A percentile compares a stretch with the other conserved stretches of the same genome.
phyloP scores from a whole-genome alignment of 2,888 invertebrate species.

The Caenorhabditis sp. region DNA sequence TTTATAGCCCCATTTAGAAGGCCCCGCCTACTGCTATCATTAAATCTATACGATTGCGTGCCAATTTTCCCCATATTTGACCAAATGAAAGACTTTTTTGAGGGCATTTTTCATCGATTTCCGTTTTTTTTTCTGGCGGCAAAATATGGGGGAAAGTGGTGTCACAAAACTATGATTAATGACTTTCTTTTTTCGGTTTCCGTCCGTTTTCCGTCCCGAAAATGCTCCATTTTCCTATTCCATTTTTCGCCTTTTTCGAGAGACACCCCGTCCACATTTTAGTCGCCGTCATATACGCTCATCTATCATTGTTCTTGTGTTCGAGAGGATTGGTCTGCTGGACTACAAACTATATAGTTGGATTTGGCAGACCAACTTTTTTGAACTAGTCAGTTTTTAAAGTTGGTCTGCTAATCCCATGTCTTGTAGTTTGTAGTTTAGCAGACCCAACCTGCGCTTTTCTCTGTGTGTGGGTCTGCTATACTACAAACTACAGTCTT shows the following conservation, averaged over 20 bases:
- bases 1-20: too few relatives aligned
- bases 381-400: too few relatives aligned
- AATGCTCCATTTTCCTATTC: too few relatives aligned
- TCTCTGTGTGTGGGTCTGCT: too few relatives aligned
- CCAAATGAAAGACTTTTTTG: background rate
- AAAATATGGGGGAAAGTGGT: background rate
- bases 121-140: background rate
- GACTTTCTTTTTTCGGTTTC: slow-evolving; percentile 1
- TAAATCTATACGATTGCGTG: background rate
- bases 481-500: too few relatives aligned
- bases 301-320: too few relatives aligned
- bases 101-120: background rate
- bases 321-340: background rate
- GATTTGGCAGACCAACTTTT: background rate
- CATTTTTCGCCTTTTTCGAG: too few relatives aligned
- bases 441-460: too few relatives aligned
- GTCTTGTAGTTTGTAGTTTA: too few relatives aligned
- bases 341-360: background rate
- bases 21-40: background rate
- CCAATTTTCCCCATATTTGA: background rate
- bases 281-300: too few relatives aligned
- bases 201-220: background rate
- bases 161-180: slow-evolving; percentile 24
- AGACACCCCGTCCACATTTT: too few relatives aligned
- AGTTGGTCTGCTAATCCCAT: too few relatives aligned